Evolutionary conservation across 2,113 vertebrate genomes (phyloP), one percentile per base, ranked within the genome.

Genomic region (Solea senegalensis): DNA sequence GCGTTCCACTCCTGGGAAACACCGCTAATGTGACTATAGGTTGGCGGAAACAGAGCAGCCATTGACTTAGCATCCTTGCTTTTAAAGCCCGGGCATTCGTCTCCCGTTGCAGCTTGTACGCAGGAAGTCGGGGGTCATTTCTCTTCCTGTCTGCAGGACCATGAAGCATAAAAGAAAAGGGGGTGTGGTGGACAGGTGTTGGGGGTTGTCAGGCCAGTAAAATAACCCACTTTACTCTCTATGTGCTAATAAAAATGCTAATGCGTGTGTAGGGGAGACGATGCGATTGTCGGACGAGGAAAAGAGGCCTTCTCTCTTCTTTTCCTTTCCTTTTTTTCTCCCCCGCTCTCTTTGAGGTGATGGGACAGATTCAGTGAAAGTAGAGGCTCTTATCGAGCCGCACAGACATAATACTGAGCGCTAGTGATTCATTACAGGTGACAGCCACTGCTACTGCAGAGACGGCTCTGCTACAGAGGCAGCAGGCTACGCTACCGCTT

Each of bases 241-340:
- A 76, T 7, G 73, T 81, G 76, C 87, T 91, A 87, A 93, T 93
- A 90, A 91, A 93, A 92, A 91, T 91, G 85, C 84, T 86, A 91
- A 92, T 93, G 74, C 27, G 0, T 11, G 15, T 34, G 28, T 55
- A 76, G 43, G 65, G 40, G 58, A 63, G 58, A 63, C 58, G 78
- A 72, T 65, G 73, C 13, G 11, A 55, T 55, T 52, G 59, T 80
- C 27, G 44, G 7, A 3, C 5, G 34, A 72, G 78, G 43, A 63
- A 7, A 61, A 58, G 48, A 71, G 26, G 46, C n/a, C 51, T 52
- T 65, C 15, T 69, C 48, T 50, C 53, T 70, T 58, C 52, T 9
- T 48, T 40, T 39, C 34, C 56, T 40, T 41, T 27, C 34, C 61
- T 12, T 69, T 39, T 60, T 45, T 27, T 4, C n/a, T 60, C 27